Base-by-base conservation (phyloP, 2,888 invertebrate species). In the Colostygia pectinataria region DNA sequence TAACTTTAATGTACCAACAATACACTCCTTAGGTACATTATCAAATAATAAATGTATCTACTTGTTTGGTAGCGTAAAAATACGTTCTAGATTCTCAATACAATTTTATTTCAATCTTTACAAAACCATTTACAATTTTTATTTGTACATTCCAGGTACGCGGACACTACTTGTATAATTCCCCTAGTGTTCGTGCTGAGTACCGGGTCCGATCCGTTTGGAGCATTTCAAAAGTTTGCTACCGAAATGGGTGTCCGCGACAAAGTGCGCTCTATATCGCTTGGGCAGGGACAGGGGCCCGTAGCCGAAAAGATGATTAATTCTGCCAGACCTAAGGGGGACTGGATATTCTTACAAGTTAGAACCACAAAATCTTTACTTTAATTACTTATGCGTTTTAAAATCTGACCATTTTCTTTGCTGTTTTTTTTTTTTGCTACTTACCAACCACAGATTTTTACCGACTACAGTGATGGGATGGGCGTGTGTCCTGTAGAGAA, bases 321-420 rank as follows among this genome's bases (percentile, higher is more conserved):
- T 13, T 83, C 86, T 41, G 97, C 95, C 1, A 91, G 93, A 60
- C 86, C 89, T 1, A 90, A 92, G 42, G 98, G 98, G 0, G 93
- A 95, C 57, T 98, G 98, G 98, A 93, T 98, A 4, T 96, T 97
- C 75, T 86, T 97, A 59, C 97, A 96, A 90, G 95, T 95, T 78
- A 75, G 80, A 12, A 9, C 13, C n/a, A 31, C 4, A 1, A 24
- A 8, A 8, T 25, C 2, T n/a, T 27, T 27, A 27, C 9, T 10
- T 27, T n/a, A 9, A 9, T 18, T 5, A 27, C 0, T 1, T 27
- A 27, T 10, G 4, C 9, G 4, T 2, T 9, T 23, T 23, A 8
- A 18, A n/a, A n/a, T n/a, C n/a, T n/a, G n/a, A n/a, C n/a, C n/a
- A n/a, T n/a, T n/a, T n/a, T n/a, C n/a, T 15, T 15, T 15, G 4